A percentile compares a stretch with the other conserved stretches of the same genome.
Evolutionary conservation across 2,888 invertebrate genomes (phyloP).

Genomic region (Leptodirus hochenwartii): DNA sequence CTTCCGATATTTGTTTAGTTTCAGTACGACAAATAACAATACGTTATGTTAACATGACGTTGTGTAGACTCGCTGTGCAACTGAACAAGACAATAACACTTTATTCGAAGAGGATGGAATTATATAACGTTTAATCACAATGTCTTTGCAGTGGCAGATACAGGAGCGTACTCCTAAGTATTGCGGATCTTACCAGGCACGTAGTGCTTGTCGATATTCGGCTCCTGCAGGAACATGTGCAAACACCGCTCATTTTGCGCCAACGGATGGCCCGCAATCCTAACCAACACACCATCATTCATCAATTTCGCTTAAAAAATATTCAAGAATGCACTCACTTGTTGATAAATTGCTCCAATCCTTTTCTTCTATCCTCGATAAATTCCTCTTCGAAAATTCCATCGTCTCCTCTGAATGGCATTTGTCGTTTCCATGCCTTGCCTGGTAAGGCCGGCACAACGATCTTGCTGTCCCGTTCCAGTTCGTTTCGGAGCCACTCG

Average conservation of each 20-base stretch:
- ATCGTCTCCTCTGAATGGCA: constrained; percentile 97
- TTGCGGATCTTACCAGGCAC: constrained; percentile 98
- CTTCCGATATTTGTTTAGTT: too few species aligned
- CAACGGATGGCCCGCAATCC: constrained; percentile 94
- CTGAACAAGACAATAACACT: too few species aligned
- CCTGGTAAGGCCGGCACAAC: constrained; percentile 96
- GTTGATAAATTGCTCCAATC: constrained; percentile 94
- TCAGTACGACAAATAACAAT: too few species aligned
- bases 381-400: constrained; percentile 99
- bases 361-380: constrained; percentile 96
- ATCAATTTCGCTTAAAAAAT: constrained; percentile 1
- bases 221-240: constrained; percentile 98
- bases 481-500: constrained; percentile 96
- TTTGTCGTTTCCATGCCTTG: constrained; percentile 95
- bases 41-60: too few species aligned
- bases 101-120: too few species aligned
- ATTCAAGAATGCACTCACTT: constrained; percentile 42
- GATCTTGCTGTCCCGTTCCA: constrained; percentile 99
- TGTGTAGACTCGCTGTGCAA: too few species aligned
- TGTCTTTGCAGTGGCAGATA: too few species aligned
- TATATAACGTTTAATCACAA: too few species aligned
- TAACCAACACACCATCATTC: constrained; percentile 24
- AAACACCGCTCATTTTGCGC: constrained; percentile 98
- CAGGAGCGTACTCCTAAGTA: too few species aligned
- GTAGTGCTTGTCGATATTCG: constrained; percentile 96